Conservation (phyloP, 1,140 invertebrate genomes). For the Papilio dardanus region DNA sequence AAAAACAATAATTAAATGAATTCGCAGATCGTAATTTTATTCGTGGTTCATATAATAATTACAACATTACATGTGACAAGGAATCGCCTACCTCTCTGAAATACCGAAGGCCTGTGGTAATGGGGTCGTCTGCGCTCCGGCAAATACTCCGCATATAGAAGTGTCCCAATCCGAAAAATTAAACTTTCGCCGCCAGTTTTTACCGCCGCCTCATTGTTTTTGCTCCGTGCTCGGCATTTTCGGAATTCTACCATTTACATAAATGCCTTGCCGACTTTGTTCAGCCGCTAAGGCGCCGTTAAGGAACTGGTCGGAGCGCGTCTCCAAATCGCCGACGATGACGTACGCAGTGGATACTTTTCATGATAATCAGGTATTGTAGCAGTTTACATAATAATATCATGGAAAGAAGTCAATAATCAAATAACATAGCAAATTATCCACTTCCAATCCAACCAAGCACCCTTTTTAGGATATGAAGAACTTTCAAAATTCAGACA, state of each 20-base stretch:
- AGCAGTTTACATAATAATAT: background rate
- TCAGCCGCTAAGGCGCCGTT: slow-evolving; percentile 67
- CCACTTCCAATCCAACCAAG: no score
- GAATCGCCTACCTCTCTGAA: slow-evolving; percentile 20
- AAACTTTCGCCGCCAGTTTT: slow-evolving; percentile 69
- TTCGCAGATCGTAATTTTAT: background rate
- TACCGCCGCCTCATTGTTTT: slow-evolving; percentile 66
- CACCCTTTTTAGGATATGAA: no score
- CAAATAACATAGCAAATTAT: no score
- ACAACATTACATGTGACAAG: slow-evolving; percentile 14
- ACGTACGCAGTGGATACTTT: slow-evolving; percentile 15
- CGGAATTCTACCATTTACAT: slow-evolving; percentile 78
- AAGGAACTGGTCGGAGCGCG: slow-evolving; percentile 39
- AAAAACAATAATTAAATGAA: background rate
- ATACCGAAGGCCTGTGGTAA: slow-evolving; percentile 39
- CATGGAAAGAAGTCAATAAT: background rate
- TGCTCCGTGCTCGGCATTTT: slow-evolving; percentile 64
- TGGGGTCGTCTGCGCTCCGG: slow-evolving; percentile 43
- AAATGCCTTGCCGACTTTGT: slow-evolving; percentile 69
- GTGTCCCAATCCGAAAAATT: slow-evolving; percentile 65
- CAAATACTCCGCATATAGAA: slow-evolving; percentile 52
- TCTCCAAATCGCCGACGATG: slow-evolving; percentile 40
- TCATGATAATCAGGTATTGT: background rate
- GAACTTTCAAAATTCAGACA: no score
- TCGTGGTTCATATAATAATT: slow-evolving; percentile 3